Base-by-base conservation (phyloP, 2,113 vertebrate species). In the Alouatta palliata region DNA sequence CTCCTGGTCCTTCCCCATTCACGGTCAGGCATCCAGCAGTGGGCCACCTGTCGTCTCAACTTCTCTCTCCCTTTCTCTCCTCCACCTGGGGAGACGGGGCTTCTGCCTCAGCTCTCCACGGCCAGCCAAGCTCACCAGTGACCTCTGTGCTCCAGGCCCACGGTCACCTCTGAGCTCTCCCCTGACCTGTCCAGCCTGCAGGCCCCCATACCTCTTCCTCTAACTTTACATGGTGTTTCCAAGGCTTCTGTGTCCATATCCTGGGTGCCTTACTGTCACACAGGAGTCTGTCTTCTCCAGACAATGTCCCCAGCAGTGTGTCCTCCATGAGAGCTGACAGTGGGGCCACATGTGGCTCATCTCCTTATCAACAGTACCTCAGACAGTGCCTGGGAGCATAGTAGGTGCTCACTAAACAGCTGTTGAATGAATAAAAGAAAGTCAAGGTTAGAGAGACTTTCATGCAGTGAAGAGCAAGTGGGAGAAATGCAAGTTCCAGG, bases 291-390 rank as follows among this genome's bases (percentile, higher is more conserved):
- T 19, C n/a, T 58, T 37, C 54, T 81, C 30, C 79, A 49, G 27
- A 20, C 2, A 12, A 25, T 2, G 0, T 2, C 4, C 66, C 25
- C 21, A 43, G 76, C 71, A 1, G n/a, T 66, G 25, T 0, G 10
- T 21, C 27, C 54, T 21, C 30, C 2, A 3, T 3, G n/a, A 32
- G 11, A 54, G 8, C 0, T 68, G 32, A 68, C 13, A n/a, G 16
- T 19, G 1, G 11, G 45, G 16, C 37, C 7, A 7, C 1, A 2
- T 5, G 21, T 0, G n/a, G 30, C 0, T 17, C 85, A 27, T 0
- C 25, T 17, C 47, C 47, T 82, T n/a, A 8, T 30, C 19, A 1
- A 52, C 21, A 84, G 70, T 32, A 64, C 5, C 2, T 30, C 61
- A 64, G 27, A 64, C 61, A 64, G 61, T 30, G 27, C 61, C 61